Evolutionary conservation across 2,888 invertebrate genomes (phyloP).

Genomic region (Bombyx huttoni): DNA sequence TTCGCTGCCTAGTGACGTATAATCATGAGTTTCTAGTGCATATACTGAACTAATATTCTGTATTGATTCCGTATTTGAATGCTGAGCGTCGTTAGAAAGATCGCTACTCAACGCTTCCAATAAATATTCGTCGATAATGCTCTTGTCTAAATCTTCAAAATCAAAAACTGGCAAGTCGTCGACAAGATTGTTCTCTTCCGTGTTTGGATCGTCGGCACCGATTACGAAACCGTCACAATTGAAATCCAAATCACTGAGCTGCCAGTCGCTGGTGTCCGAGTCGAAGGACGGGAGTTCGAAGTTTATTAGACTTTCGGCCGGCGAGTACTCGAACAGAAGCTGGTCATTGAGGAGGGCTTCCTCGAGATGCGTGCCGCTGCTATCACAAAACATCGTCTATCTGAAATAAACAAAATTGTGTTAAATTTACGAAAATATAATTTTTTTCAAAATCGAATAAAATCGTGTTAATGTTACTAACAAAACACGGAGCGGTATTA

Average conservation of each 20-base stretch:
- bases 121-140: conserved; percentile 52
- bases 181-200: conserved; percentile 34
- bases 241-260: conserved; percentile 48
- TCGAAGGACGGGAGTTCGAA: conserved; percentile 49
- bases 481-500: conserved; percentile 4
- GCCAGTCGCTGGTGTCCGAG: conserved; percentile 41
- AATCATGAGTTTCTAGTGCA: conserved; percentile 32
- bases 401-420: conserved; percentile 21
- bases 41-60: conserved; percentile 32
- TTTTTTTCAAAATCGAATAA: not conserved
- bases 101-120: conserved; percentile 47
- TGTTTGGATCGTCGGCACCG: conserved; percentile 39
- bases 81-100: conserved; percentile 33
- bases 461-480: conserved; percentile 7
- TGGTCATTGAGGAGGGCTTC: conserved; percentile 50
- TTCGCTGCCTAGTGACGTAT: conserved; percentile 18
- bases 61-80: conserved; percentile 28
- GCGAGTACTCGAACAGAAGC: conserved; percentile 54
- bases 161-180: conserved; percentile 43
- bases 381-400: conserved; percentile 46
- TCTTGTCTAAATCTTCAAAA: conserved; percentile 53
- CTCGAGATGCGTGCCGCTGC: conserved; percentile 34
- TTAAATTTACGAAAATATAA: not conserved
- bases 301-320: conserved; percentile 59
- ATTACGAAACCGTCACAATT: conserved; percentile 51